Evolutionary conservation across 2,888 invertebrate genomes (phyloP), one percentile per base, ranked within the genome.

Genomic region (Eilema sororculum): DNA sequence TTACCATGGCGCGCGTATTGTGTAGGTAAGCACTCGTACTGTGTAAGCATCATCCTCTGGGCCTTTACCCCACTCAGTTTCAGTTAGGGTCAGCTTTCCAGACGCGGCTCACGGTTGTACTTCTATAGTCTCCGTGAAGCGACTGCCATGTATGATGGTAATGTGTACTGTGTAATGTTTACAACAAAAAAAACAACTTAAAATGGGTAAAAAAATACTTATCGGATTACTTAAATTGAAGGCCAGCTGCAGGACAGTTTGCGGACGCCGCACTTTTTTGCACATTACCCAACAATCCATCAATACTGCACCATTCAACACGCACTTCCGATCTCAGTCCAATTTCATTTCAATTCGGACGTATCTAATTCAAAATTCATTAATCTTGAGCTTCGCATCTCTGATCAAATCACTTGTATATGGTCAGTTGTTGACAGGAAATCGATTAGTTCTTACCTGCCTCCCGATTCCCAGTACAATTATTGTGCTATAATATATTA

Each of bases 381-480:
- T 94, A 95, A 95, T 95, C 95, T 94, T 90, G 73, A 79, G 73
- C 83, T 86, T 86, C 87, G 80, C 87, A 87, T 87, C 84, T 84
- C 87, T 81, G 78, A 87, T 82, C 75, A 78, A 88, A 80, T 90
- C 91, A 93, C 93, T 93, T 94, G 91, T 91, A 88, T 86, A 90
- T 94, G 95, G 95, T 95, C 95, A 95, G 94, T 94, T 90, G 92
- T 89, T 91, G 93, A 93, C 95, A 95, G 94, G 94, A 95, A 93
- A 95, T 93, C 92, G 92, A 93, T 94, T 92, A 83, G 85, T 81
- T 81, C 79, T 76, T 82, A 83, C 75, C 87, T 88, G 86, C 77
- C 75, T 75, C 63, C n/a, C 64, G 70, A 75, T 78, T 81, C 74
- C 73, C 76, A 74, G 73, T 77, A 80, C 67, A 70, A 73, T 78